A percentile compares a stretch with the other conserved stretches of the same genome.
Evolutionary conservation across 2,888 invertebrate species (phyloP).

Genomic region (Trichogramma dendrolimi): DNA sequence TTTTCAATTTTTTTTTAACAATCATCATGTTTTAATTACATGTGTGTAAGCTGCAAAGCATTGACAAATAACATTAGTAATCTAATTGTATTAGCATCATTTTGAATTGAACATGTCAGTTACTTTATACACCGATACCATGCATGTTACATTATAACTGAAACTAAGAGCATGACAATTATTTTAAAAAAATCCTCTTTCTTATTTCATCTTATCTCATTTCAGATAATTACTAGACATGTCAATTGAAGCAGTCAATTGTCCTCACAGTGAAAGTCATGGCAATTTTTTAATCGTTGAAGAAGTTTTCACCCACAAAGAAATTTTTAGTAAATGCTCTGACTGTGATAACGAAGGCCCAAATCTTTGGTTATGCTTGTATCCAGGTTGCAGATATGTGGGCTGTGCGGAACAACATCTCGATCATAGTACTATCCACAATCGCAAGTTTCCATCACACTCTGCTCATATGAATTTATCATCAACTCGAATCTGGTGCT

Average conservation of each 20-base stretch:
- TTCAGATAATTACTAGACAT: conserved; percentile 32
- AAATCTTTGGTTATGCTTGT: conserved; percentile 83
- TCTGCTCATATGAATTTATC: conserved; percentile 81
- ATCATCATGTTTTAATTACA: too few species aligned
- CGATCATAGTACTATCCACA: conserved; percentile 81
- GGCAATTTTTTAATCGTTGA: conserved; percentile 44
- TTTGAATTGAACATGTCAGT: too few species aligned
- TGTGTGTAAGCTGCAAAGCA: too few species aligned
- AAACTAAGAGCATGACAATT: too few species aligned
- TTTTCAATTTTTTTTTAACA: too few species aligned
- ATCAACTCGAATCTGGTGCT: conserved; percentile 85
- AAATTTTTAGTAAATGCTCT: conserved; percentile 57
- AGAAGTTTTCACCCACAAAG: conserved; percentile 40
- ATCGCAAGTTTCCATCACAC: conserved; percentile 67
- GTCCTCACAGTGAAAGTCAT: conserved; percentile 44
- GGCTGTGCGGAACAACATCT: conserved; percentile 79
- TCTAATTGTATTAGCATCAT: too few species aligned
- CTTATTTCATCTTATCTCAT: too few species aligned
- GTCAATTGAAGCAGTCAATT: conserved; percentile 46
- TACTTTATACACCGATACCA: too few species aligned
- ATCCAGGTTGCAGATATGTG: conserved; percentile 72
- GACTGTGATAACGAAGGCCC: conserved; percentile 71
- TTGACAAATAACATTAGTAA: too few species aligned
- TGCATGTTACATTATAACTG: too few species aligned
- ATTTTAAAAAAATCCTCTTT: too few species aligned